Evolutionary conservation across 2,113 vertebrate genomes (phyloP), one percentile per base, ranked within the genome.

Genomic region (Xiphophorus hellerii): DNA sequence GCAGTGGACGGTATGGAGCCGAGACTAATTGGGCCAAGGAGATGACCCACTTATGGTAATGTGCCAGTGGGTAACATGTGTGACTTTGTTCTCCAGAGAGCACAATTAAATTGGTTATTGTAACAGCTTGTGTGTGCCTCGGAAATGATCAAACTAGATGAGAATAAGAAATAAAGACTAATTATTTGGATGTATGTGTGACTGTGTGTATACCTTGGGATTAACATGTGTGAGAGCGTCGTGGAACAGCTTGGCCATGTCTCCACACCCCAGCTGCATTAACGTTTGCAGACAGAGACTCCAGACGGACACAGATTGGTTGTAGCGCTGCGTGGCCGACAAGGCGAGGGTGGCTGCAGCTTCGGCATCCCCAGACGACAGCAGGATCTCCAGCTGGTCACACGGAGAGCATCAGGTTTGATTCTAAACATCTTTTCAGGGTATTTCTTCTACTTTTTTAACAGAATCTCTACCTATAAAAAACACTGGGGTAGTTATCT

Each of bases 221-320:
- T 95, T 93, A 48, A 97, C 15, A 0, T 91, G 89, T 48, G 87
- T 85, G 67, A 97, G 39, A 0, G 96, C 96, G 75, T 97, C 94
- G 87, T 97, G 94, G 91, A 98, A 97, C 75, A 93, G 84, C 71
- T 4, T 33, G 22, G 71, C 83, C 15, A 95, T n/a, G 2, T 90
- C 82, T 0, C 74, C 78, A 1, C 90, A 95, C 74, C 94, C 86
- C 84, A 95, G 80, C 12, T 87, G 83, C 42, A 96, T 93, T n/a
- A 98, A 84, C 30, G 95, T 92, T 90, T 83, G 94, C 92, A 99
- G 89, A 81, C 95, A 93, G 81, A 90, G 73, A 83, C 92, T 93
- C 98, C 97, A 99, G 12, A 14, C 86, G 0, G 92, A 87, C 74
- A 93, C 90, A 0, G 96, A 97, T 48, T 92, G 90, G 80, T 90